Evolutionary conservation across 2,888 invertebrate species (phyloP), one percentile per base, ranked within the genome.

Genomic region (Melanostoma mellinum): DNA sequence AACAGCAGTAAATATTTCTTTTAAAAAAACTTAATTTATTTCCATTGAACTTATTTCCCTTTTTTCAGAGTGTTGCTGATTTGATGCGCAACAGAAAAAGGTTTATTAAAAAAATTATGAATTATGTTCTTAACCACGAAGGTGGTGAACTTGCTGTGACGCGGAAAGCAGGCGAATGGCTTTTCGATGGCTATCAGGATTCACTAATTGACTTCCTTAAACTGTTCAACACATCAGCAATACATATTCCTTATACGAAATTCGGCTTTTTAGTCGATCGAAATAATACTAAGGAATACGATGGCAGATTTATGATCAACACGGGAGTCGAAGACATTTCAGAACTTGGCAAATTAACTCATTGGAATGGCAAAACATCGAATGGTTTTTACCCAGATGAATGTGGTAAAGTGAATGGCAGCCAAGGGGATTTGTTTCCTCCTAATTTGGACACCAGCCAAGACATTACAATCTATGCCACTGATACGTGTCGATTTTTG

Each of bases 181-280:
- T 97, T 8, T 97, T 97, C 89, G 94, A 96, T 80, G 98, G 98
- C 2, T 97, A 96, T 87, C 92, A 95, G 0, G 97, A 98, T 89
- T 91, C 93, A 0, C 88, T 97, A 6, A 91, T 97, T 53, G 93
- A 86, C 86, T 95, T 81, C 92, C 93, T 48, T 71, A 91, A 50
- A 89, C 92, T 86, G 86, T 95, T 46, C 90, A 94, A 85, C 88
- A 94, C 33, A 90, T 58, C 89, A 0, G 86, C 86, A 81, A 89
- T 91, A 40, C 86, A 91, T 1, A 93, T 96, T 86, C 96, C 96
- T 0, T 95, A 93, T 87, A 94, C 93, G 40, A 95, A 93, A 88
- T 97, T 98, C 90, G 98, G 96, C 6, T 97, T 97, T 96, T 96
- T 98, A 89, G 92, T 90, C 6, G 92, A 97, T 95, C 94, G 97